These are phyloP conservation scores for Archilochus colubris DNA, from an alignment of 2,113 vertebrate species.

Conservation along the genomic window DNA sequence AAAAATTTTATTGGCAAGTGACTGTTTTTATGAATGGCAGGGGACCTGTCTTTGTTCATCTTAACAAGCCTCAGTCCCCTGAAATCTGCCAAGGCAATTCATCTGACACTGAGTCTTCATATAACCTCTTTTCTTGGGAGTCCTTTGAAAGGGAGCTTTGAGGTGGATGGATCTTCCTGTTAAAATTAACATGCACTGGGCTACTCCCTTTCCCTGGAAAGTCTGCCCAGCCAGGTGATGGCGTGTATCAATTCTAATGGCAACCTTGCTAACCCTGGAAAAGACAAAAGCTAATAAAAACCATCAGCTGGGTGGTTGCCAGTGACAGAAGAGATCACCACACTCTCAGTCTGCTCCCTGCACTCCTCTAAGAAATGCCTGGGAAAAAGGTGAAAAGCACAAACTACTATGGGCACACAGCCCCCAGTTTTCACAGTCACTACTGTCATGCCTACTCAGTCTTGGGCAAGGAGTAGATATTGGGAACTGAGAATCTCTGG, in stretches of 20 bases:
- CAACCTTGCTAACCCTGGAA: neutral
- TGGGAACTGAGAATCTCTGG: neutral
- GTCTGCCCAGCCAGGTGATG: neutral
- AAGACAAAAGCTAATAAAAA: neutral
- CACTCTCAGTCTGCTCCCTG: neutral
- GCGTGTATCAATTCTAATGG: neutral
- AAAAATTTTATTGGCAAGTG: neutral
- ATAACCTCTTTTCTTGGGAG: neutral
- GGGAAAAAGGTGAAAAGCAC: neutral
- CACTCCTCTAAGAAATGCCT: accelerated
- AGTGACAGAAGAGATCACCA: neutral
- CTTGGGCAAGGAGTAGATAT: neutral
- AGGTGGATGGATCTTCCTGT: neutral
- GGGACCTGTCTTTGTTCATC: neutral
- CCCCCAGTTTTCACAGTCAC: neutral
- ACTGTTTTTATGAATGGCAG: neutral
- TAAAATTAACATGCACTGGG: accelerated
- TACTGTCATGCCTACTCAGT: neutral
- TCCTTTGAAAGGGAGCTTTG: neutral
- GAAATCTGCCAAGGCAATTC: neutral
- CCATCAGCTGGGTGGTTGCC: neutral
- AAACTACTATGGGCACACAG: neutral
- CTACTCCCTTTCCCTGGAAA: neutral
- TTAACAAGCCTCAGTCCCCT: neutral
- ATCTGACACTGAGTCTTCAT: neutral